These are phyloP conservation scores for Chymomyza fuscimana DNA, from an alignment of 2,888 invertebrate genomes.

Conservation along the genomic window DNA sequence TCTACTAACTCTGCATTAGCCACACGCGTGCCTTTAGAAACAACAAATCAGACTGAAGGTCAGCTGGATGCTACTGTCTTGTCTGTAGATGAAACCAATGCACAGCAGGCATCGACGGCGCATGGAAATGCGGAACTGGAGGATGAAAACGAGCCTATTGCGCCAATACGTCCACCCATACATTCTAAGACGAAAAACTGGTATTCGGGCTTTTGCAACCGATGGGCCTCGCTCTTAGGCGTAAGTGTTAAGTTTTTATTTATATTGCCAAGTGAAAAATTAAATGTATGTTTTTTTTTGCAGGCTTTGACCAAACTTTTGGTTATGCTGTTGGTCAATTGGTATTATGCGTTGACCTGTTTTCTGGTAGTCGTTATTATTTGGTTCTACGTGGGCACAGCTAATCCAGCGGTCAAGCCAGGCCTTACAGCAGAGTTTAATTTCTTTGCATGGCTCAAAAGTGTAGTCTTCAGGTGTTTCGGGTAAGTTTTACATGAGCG, in stretches of 20 bases:
- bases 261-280: neutral
- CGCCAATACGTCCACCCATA: constrained; percentile 84
- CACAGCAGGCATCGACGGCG: constrained; percentile 37
- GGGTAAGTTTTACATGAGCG: constrained; percentile 82
- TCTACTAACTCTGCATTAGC: constrained; percentile 19
- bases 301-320: constrained; percentile 92
- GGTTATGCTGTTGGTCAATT: constrained; percentile 96
- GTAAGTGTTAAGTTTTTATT: constrained; percentile 82
- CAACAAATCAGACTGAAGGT: neutral
- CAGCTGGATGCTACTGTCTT: constrained; percentile 21
- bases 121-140: constrained; percentile 51
- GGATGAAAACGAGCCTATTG: constrained; percentile 81
- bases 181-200: constrained; percentile 95
- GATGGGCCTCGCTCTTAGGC: constrained; percentile 95
- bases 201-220: constrained; percentile 96
- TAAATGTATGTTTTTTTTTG: constrained; percentile 59
- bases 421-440: constrained; percentile 92
- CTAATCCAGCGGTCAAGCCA: constrained; percentile 96
- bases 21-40: constrained; percentile 1
- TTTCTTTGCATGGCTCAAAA: constrained; percentile 89
- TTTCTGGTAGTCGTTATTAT: constrained; percentile 89
- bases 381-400: constrained; percentile 96
- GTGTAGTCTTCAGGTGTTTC: constrained; percentile 85
- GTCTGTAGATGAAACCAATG: constrained; percentile 13
- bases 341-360: constrained; percentile 93